phyloP scores from a whole-genome alignment of 2,888 invertebrate species.

The Eupithecia inturbata region DNA sequence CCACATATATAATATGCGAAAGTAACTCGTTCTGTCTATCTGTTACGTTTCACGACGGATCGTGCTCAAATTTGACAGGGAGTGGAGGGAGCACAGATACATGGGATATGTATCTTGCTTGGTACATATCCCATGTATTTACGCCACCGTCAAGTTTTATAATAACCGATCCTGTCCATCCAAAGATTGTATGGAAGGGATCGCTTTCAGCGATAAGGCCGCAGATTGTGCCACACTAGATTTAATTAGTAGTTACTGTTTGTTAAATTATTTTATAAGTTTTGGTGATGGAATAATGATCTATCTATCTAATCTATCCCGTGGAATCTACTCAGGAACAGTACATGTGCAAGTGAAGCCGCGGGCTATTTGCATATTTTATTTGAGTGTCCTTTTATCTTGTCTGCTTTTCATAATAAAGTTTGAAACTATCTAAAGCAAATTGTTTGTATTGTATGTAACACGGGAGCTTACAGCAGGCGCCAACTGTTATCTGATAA shows the following conservation, averaged over 20 bases:
- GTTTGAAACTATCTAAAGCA: neutral
- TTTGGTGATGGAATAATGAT: too few species aligned
- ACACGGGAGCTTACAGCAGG: slow-evolving; percentile 39
- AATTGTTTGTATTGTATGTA: neutral
- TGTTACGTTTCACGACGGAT: too few species aligned
- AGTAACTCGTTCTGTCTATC: neutral
- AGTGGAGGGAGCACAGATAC: too few species aligned
- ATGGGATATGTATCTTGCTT: neutral
- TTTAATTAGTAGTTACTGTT: too few species aligned
- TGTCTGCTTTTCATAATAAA: slow-evolving; percentile 3
- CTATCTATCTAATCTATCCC: too few species aligned
- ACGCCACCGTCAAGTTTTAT: too few species aligned
- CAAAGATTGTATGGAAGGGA: too few species aligned
- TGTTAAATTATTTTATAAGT: too few species aligned
- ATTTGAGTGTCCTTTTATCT: neutral
- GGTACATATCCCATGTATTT: too few species aligned
- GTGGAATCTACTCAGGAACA: neutral
- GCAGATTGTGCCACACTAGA: too few species aligned
- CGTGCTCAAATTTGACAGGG: neutral
- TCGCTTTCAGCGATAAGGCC: too few species aligned
- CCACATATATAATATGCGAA: neutral
- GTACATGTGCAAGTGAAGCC: neutral
- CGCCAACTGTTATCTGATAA: slow-evolving; percentile 68
- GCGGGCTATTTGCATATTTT: neutral
- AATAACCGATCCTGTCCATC: too few species aligned